Conservation (phyloP, 2,888 invertebrate species). For the Ditula angustiorana region DNA sequence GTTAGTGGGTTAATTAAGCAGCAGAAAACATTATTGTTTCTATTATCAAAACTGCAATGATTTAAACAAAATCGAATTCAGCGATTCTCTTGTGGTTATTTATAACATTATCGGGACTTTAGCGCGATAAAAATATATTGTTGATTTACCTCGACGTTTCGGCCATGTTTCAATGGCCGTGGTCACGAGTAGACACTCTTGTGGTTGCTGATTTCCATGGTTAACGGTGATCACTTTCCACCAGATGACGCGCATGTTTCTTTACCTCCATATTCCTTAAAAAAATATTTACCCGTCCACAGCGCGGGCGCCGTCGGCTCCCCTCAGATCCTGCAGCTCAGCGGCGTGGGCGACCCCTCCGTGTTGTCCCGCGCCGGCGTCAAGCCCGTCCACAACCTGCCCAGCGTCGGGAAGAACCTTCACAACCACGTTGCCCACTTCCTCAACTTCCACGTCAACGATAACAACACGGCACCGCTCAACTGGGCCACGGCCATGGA, state of each 20-base stretch:
- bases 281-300: slow-evolving; percentile 35
- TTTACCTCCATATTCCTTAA: neutral
- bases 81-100: no score
- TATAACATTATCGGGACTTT: no score
- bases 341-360: slow-evolving; percentile 93
- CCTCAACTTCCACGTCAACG: slow-evolving; percentile 92
- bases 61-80: no score
- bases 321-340: slow-evolving; percentile 95
- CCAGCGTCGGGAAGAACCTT: slow-evolving; percentile 93
- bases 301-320: slow-evolving; percentile 95
- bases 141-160: no score
- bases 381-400: slow-evolving; percentile 89
- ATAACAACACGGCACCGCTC: slow-evolving; percentile 93
- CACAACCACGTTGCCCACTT: slow-evolving; percentile 95
- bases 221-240: no score
- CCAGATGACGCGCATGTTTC: no score
- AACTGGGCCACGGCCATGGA: slow-evolving; percentile 98
- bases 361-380: slow-evolving; percentile 88
- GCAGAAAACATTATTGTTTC: no score
- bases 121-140: no score
- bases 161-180: no score
- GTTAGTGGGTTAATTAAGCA: slow-evolving; percentile 63
- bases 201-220: no score
- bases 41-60: no score
- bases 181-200: no score